Conservation (phyloP, 2,113 vertebrate species). For the Lipotes vexillifer region DNA sequence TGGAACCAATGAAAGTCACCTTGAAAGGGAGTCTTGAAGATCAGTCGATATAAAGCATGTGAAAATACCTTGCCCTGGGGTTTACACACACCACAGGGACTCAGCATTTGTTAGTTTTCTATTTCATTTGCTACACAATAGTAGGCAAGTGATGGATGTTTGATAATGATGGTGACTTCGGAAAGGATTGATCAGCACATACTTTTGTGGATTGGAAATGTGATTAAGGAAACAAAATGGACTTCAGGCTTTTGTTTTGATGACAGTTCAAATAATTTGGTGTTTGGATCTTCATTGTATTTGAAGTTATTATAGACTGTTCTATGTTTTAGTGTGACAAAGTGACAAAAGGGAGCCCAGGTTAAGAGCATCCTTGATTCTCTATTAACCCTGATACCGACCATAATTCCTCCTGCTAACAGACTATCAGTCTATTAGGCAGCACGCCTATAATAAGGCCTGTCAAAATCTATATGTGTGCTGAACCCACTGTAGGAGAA, state of each 20-base stretch:
- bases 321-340: background rate
- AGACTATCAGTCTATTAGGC: background rate
- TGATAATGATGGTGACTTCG: background rate
- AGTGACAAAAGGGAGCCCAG: background rate
- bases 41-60: background rate
- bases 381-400: slow-evolving; percentile 53
- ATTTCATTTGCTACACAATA: background rate
- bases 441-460: slow-evolving; percentile 32
- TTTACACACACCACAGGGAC: too few species aligned
- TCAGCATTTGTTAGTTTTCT: background rate
- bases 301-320: background rate
- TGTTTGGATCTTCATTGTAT: background rate
- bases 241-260: background rate
- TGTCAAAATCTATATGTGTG: background rate
- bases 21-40: background rate
- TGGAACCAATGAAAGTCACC: background rate
- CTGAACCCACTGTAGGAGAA: background rate
- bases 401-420: slow-evolving; percentile 46
- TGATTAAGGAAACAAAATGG: background rate
- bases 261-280: background rate
- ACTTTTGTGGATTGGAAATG: background rate
- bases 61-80: background rate
- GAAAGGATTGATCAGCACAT: background rate
- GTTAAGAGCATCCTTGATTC: slow-evolving; percentile 40
- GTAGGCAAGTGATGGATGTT: background rate